phyloP scores from a whole-genome alignment of 37 sponge, comb jelly and placozoan genomes.

The Spongia lamella region DNA sequence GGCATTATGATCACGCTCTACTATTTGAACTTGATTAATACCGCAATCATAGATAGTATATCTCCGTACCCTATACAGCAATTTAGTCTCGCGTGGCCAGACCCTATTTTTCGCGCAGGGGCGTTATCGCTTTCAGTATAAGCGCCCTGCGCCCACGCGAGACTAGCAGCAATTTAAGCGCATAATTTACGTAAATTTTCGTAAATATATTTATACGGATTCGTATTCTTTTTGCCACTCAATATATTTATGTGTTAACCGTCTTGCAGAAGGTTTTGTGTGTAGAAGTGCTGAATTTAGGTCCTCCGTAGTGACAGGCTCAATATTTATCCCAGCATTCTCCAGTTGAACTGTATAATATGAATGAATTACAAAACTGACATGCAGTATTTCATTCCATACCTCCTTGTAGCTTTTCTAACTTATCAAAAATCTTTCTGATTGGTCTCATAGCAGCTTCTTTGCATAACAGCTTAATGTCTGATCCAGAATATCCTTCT shows the following conservation, averaged over 20 bases:
- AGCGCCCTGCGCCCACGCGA: too few species aligned
- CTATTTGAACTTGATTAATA: too few species aligned
- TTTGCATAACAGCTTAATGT: constrained; percentile 92
- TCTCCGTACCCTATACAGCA: too few species aligned
- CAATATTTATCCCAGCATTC: constrained; percentile 61
- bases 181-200: not conserved
- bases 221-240: constrained; percentile 93
- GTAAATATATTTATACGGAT: constrained; percentile 58
- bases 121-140: too few species aligned
- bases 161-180: too few species aligned
- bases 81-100: too few species aligned
- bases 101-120: too few species aligned
- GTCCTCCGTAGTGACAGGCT: constrained; percentile 83
- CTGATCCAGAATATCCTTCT: constrained; percentile 98
- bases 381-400: not conserved
- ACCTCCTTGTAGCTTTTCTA: constrained; percentile 22
- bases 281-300: constrained; percentile 76
- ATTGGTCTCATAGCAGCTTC: constrained; percentile 97
- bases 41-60: too few species aligned
- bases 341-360: constrained; percentile 2
- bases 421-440: constrained; percentile 82
- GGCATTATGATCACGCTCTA: too few species aligned
- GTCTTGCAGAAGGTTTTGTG: constrained; percentile 92
- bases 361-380: not conserved
- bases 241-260: constrained; percentile 66